Base-by-base conservation (phyloP, 2,797 vertebrate genomes). In the Galagoides demidoff region DNA sequence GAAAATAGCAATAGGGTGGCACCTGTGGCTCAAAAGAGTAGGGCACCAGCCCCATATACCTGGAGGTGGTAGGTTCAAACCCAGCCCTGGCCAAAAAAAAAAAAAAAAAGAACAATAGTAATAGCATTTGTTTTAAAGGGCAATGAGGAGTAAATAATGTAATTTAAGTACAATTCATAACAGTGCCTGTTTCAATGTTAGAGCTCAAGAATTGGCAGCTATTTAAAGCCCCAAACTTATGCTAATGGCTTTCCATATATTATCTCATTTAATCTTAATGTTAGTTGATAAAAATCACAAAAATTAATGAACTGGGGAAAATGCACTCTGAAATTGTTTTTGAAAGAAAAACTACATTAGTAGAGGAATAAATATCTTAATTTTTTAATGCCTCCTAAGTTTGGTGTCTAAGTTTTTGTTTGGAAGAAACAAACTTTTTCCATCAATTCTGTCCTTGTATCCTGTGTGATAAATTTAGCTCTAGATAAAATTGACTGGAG, bases 351-450 rank as follows among this genome's bases (percentile, higher is more conserved):
- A 25, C 59, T 83, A 55, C n/a, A 23, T 88, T 52, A 3, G 57
- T 74, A 37, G 71, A 87, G 14, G 16, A 77, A 66, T 73, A 64
- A 79, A 45, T 59, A 1, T n/a, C 13, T 66, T 73, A 43, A 25
- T 78, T 88, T 91, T 61, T 20, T 89, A 74, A 55, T 6, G 17
- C 64, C 77, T 87, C 76, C n/a, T 20, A 55, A 86, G 7, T 79
- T 70, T 61, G 1, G 10, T 79, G 9, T 85, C 14, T 92, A 79
- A 66, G 4, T 94, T 94, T 96, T 84, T n/a, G 34, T 14, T 52
- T 94, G 55, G 39, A 94, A 90, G 52, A 96, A 85, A 17, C 70
- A 81, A 89, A 57, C 71, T 79, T 94, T 96, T 93, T 7, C 31
- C 9, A 68, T 83, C 52, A 52, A 0, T 83, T 78, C 37, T 2